Evolutionary conservation across 2,113 vertebrate species (phyloP).

Genomic region (Saimiri boliviensis): DNA sequence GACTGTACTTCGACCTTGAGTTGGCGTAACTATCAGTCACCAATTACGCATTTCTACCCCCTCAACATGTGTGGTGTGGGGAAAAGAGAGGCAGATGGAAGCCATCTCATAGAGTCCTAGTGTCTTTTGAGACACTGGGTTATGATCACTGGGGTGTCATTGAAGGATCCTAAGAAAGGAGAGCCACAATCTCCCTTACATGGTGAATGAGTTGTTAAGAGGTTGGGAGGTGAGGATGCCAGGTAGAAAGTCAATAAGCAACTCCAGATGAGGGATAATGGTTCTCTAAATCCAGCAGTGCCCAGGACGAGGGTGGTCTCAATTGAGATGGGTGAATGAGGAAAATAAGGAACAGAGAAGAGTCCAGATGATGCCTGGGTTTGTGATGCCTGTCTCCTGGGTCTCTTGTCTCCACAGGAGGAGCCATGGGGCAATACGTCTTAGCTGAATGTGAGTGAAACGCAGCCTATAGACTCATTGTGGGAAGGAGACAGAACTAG

Average conservation of each 20-base stretch:
- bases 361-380: too few relatives aligned
- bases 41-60: neutral
- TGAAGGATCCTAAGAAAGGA: neutral
- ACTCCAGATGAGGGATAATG: neutral
- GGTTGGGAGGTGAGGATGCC: neutral
- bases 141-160: neutral
- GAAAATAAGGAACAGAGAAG: neutral
- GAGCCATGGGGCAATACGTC: slow-evolving; percentile 33
- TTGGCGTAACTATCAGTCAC: neutral
- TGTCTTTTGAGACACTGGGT: neutral
- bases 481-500: neutral
- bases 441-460: neutral
- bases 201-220: neutral
- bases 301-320: too few relatives aligned
- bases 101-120: neutral
- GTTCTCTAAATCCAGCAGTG: too few relatives aligned
- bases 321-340: too few relatives aligned
- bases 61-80: neutral
- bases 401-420: slow-evolving; percentile 52
- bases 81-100: neutral
- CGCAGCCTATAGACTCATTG: neutral
- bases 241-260: neutral
- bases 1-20: neutral
- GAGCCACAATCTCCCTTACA: rapidly evolving
- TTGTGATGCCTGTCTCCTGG: neutral